Base-by-base conservation (phyloP, 2,797 vertebrate genomes). In the Leptoclinus maculatus region DNA sequence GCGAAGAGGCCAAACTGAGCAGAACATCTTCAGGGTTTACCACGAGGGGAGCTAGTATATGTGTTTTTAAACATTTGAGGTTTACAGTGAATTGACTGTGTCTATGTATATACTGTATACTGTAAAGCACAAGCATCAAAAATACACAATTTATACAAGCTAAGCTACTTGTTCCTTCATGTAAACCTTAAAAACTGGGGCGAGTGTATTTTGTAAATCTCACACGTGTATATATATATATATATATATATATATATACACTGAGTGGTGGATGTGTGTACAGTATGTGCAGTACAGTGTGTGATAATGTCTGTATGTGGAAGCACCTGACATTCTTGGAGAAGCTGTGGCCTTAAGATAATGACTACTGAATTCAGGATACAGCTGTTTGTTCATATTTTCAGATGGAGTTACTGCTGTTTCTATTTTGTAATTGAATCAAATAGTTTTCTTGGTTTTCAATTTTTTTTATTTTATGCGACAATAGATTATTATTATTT, bases 301-400 rank as follows among this genome's bases (percentile, higher is more conserved):
- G 66, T 76, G 69, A 8, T 67, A 11, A 32, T 71, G 71, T 73
- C 23, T 78, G 17, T 58, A 64, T 73, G 34, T 66, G 65, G 21
- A 56, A 57, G 25, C 39, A 69, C 53, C 65, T 66, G 49, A 69
- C 7, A 47, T 39, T 38, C 54, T 39, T 36, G 21, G 58, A 65
- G 16, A 59, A 72, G 66, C 53, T 74, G 78, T 78, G 74, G 85
- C 85, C 87, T 87, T 78, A 78, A 57, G 14, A 59, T 63, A 21
- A 38, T 38, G 49, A 76, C 23, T 2, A 59, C 45, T 70, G 7
- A 64, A n/a, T 78, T 57, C 65, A 63, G 62, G 80, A 76, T 36
- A 32, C 67, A 71, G 78, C 54, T 56, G n/a, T 36, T 59, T 62
- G 53, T 66, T 41, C 4, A 63, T 47, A 53, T 74, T 76, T 65